Base-by-base conservation (phyloP, 1,140 invertebrate species). In the Metaphire vulgaris region DNA sequence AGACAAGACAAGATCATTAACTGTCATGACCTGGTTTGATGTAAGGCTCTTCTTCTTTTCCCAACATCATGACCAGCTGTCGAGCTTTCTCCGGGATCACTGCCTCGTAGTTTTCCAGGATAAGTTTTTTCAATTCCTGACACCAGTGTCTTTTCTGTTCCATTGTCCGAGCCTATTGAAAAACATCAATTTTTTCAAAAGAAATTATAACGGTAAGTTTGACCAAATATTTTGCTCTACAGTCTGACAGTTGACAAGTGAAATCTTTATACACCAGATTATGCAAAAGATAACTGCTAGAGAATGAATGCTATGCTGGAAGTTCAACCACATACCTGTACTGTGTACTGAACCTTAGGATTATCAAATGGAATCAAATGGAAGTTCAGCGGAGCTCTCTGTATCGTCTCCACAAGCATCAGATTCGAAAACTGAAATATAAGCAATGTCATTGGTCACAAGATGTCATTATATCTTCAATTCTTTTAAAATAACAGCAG, bases 331-430 rank as follows among this genome's bases (percentile, higher is more conserved):
- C n/a, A n/a, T 87, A 91, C 91, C 89, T 95, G 92, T 79, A 98
- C 87, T n/a, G 95, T 97, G 80, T 93, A 94, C 85, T 96, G 94
- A 74, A 91, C 86, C 78, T 92, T 89, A 74, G 94, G 95, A 88
- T 95, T 94, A 85, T 98, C 93, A 87, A 96, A 97, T 65, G 95
- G 95, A 82, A 98, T 93, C 33, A 97, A 92, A 87, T 97, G 95
- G 87, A 98, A 98, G 84, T 93, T 94, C 32, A 95, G 89, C 12
- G 95, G 94, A 81, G 97, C 95, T 33, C 93, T 93, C 41, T 93
- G 91, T 81, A 98, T 93, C 83, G 93, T 94, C 84, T 98, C 96
- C 81, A 97, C 95, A 70, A 98, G 86, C 94, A 98, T 98, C 86
- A 98, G 88, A 87, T 97, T 97, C 77, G 95, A 96, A 88, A 95